phyloP scores from a whole-genome alignment of 2,888 invertebrate species.

The Pseudococcus viburni region DNA sequence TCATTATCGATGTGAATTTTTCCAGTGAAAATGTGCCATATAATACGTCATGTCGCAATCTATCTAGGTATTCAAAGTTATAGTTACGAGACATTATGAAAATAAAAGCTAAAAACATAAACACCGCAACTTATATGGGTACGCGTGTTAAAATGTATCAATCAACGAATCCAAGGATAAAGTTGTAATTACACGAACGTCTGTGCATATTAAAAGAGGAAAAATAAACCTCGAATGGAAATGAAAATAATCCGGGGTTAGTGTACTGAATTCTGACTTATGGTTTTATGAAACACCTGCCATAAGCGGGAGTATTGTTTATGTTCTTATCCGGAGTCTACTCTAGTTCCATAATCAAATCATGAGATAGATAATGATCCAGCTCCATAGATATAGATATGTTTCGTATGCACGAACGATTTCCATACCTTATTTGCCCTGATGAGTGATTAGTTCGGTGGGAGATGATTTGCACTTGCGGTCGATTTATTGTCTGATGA shows the following conservation, averaged over 20 bases:
- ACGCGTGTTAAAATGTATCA: neutral
- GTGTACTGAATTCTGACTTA: neutral
- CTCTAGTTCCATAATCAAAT: neutral
- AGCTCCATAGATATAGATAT: neutral
- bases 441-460: neutral
- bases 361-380: neutral
- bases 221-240: neutral
- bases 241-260: slow-evolving; percentile 7
- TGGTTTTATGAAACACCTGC: neutral
- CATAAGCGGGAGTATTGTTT: neutral
- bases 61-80: neutral
- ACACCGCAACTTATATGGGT: neutral
- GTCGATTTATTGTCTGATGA: neutral
- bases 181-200: neutral
- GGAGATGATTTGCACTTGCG: neutral
- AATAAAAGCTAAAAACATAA: neutral
- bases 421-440: slow-evolving; percentile 7
- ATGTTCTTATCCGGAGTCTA: neutral
- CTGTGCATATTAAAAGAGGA: neutral
- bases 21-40: slow-evolving; percentile 44
- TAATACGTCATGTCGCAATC: slow-evolving; percentile 11
- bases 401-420: neutral
- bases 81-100: too few species aligned
- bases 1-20: slow-evolving; percentile 15
- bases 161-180: slow-evolving; percentile 10